Percentiles rank a stretch among this genome's conserved stretches.
phyloP scores from a whole-genome alignment of 1,140 invertebrate species.

The Papilio polyxenes region DNA sequence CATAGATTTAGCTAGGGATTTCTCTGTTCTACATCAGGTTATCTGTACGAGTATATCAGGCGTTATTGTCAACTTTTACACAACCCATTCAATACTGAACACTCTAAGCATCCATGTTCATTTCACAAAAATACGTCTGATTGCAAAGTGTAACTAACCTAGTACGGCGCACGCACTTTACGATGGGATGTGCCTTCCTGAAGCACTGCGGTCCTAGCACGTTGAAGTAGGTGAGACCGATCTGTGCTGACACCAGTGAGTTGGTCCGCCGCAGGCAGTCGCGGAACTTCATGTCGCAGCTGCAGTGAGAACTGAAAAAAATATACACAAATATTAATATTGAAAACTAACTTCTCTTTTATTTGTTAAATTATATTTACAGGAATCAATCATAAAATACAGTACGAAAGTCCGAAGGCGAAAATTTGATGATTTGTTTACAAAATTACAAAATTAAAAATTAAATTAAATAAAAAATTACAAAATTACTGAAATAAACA shows the following conservation, averaged over 20 bases:
- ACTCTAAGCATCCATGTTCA: too few species aligned
- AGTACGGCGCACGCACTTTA: slow-evolving; percentile 73
- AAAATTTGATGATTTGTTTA: neutral
- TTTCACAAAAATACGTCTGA: neutral
- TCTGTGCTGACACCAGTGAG: slow-evolving; percentile 74
- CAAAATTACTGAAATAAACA: slow-evolving; percentile 14
- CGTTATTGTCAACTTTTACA: too few species aligned
- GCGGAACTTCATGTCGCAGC: slow-evolving; percentile 81
- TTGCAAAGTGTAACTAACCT: slow-evolving; percentile 59
- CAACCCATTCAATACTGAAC: too few species aligned
- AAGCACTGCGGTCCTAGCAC: slow-evolving; percentile 82
- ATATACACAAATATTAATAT: slow-evolving; percentile 10
- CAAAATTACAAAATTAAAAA: too few species aligned
- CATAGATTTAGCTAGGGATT: too few species aligned
- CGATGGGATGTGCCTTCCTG: slow-evolving; percentile 76
- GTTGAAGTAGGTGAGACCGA: slow-evolving; percentile 82
- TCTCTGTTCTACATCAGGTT: too few species aligned
- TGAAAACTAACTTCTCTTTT: too few species aligned
- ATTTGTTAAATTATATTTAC: too few species aligned
- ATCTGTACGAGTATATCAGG: too few species aligned
- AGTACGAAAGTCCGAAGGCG: too few species aligned
- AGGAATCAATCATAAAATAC: too few species aligned
- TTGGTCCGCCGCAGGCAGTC: slow-evolving; percentile 79
- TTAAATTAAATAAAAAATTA: too few species aligned
- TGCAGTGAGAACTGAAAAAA: slow-evolving; percentile 81